A percentile compares a stretch with the other conserved stretches of the same genome.
These are phyloP conservation scores for Pionites leucogaster DNA, from an alignment of 2,113 vertebrate genomes.

Conservation along the genomic window DNA sequence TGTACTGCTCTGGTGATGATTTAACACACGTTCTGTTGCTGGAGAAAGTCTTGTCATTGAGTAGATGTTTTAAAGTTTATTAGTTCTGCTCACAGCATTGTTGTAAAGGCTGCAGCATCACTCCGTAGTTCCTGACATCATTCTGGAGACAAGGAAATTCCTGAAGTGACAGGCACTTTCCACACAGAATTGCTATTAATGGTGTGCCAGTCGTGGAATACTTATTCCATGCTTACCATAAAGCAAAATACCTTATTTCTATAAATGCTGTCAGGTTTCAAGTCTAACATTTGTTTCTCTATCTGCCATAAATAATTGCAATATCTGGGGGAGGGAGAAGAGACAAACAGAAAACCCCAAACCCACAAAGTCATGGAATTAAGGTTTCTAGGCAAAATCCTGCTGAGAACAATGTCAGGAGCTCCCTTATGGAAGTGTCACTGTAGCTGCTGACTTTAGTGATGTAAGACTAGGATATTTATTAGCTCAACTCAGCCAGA, in stretches of 20 bases:
- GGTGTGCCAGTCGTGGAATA: background rate
- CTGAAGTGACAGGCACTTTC: background rate
- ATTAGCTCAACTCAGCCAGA: background rate
- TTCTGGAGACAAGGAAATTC: background rate
- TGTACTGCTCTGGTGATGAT: background rate
- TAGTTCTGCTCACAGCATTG: background rate
- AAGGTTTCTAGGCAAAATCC: background rate
- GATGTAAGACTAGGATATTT: background rate
- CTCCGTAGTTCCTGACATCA: background rate
- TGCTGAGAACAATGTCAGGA: background rate
- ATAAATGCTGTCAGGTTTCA: background rate
- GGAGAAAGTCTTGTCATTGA: background rate
- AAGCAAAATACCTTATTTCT: background rate
- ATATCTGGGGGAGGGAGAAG: background rate
- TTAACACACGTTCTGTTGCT: fast-evolving
- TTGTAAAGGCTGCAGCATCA: background rate
- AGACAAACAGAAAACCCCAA: background rate
- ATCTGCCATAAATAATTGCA: background rate
- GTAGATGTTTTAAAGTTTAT: background rate
- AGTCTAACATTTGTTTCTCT: background rate
- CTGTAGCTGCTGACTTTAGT: background rate
- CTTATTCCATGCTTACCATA: background rate
- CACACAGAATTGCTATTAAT: background rate
- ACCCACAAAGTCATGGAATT: background rate
- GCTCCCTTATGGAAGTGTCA: background rate